Evolutionary conservation across 2,888 invertebrate genomes (phyloP).

Genomic region (Apodemia duryi): DNA sequence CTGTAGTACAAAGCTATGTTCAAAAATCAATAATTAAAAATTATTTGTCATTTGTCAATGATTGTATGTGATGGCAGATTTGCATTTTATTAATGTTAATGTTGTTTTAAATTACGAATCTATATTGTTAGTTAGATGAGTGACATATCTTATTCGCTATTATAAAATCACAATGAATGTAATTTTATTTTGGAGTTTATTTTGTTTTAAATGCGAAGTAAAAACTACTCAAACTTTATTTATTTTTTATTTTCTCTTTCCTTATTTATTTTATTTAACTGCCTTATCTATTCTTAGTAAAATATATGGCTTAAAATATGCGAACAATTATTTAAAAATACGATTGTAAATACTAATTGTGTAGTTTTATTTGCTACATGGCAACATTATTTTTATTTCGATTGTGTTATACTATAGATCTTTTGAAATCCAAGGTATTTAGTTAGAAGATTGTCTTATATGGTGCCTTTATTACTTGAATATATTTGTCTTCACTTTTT

Average conservation of each 20-base stretch:
- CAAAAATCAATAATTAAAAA: background rate
- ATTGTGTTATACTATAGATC: background rate
- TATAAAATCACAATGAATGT: conserved; percentile 10
- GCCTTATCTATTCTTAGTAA: background rate
- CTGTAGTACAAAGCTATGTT: background rate
- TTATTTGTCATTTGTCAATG: conserved; percentile 3
- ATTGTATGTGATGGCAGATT: background rate
- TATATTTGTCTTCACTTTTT: background rate
- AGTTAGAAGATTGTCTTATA: background rate
- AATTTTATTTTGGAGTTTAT: conserved; percentile 15
- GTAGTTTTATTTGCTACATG: background rate
- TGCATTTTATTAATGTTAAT: conserved; percentile 27
- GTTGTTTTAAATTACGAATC: conserved; percentile 23
- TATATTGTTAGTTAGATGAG: conserved; percentile 19
- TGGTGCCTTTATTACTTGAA: background rate
- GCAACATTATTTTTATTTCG: background rate
- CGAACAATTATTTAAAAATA: background rate
- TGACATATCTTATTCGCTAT: conserved; percentile 20
- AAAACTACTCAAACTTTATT: conserved; percentile 2
- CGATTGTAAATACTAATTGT: no score
- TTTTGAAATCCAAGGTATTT: background rate
- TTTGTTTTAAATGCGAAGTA: conserved; percentile 13
- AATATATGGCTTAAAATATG: background rate
- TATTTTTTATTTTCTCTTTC: background rate
- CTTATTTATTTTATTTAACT: background rate